Evolutionary conservation across 2,113 vertebrate genomes (phyloP), one percentile per base, ranked within the genome.

Genomic region (Brachionichthys hirsutus): DNA sequence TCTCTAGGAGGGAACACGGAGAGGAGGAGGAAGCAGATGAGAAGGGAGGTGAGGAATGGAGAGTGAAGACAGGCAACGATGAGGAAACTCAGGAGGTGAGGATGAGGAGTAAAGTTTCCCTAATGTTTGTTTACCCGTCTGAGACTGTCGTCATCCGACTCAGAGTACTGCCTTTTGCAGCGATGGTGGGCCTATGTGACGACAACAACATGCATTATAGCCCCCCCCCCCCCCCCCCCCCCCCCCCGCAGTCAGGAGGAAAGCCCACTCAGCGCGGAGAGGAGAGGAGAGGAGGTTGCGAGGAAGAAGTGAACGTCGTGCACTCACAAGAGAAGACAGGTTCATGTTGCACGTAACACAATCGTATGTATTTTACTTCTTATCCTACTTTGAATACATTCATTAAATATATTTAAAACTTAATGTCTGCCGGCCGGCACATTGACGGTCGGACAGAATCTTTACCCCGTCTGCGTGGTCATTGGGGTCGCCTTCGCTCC

Each of bases 131-230:
- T 87, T 96, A 99, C 97, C 95, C 93, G 90, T 90, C 92, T 94
- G 51, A 96, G 70, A 89, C 96, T 98, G 91, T 98, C 97, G 61
- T 98, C 95, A 9, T 98, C 96, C 11, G 94, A 97, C 87, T 98
- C 95, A 0, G 83, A 92, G 58, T 83, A 92, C 75, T 89, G 89
- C 84, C 91, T 90, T 77, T 75, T 88, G 83, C 83, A 77, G 43
- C 89, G 91, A 19, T 91, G 91, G 70, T 91, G 89, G 34, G 75
- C 91, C 96, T 98, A 88, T 0, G 18, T 70, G 49, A 65, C 51
- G 85, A 91, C 15, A n/a, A 88, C 67, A 62, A 86, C 71, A 80
- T 50, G 79, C 73, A 79, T 68, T 57, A 64, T 19, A 60, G 73
- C 54, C 57, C n/a, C n/a, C n/a, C n/a, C n/a, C n/a, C n/a, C n/a